Evolutionary conservation across 2,888 invertebrate species (phyloP).

Genomic region (Trachelus troglodyta): DNA sequence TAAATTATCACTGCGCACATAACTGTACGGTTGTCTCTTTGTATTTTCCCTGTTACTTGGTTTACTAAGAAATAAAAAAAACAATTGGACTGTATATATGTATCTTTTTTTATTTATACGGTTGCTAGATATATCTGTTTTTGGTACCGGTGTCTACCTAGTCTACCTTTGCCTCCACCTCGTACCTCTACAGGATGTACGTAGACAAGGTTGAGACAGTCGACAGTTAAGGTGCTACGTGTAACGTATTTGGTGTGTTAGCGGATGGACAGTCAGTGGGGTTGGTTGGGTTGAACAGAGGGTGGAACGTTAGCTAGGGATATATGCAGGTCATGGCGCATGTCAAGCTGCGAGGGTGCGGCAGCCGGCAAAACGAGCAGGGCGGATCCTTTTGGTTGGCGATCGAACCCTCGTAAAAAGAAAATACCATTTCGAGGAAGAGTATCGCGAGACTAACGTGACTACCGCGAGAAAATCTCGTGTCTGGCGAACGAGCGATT

Average conservation of each 20-base stretch:
- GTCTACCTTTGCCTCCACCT: not conserved
- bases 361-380: slow-evolving; percentile 44
- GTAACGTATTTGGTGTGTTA: not conserved
- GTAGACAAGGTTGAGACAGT: not conserved
- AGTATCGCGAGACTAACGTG: not conserved
- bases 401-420: not conserved
- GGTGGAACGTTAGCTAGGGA: slow-evolving; percentile 20
- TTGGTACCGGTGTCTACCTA: not conserved
- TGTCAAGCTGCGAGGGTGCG: slow-evolving; percentile 59
- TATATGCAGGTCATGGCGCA: slow-evolving; percentile 59
- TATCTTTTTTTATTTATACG: not conserved
- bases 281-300: slow-evolving; percentile 1
- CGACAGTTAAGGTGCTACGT: not conserved
- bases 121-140: not conserved
- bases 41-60: not conserved
- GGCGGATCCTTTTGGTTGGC: slow-evolving; percentile 32
- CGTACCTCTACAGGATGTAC: not conserved
- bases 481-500: not conserved
- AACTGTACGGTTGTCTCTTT: not conserved
- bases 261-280: not conserved
- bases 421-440: not conserved
- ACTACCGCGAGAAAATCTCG: not conserved
- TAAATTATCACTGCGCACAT: not conserved
- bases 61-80: not conserved
- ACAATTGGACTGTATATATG: not conserved